These are phyloP conservation scores for Formica exsecta DNA, from an alignment of 1,140 invertebrate species.

Conservation along the genomic window DNA sequence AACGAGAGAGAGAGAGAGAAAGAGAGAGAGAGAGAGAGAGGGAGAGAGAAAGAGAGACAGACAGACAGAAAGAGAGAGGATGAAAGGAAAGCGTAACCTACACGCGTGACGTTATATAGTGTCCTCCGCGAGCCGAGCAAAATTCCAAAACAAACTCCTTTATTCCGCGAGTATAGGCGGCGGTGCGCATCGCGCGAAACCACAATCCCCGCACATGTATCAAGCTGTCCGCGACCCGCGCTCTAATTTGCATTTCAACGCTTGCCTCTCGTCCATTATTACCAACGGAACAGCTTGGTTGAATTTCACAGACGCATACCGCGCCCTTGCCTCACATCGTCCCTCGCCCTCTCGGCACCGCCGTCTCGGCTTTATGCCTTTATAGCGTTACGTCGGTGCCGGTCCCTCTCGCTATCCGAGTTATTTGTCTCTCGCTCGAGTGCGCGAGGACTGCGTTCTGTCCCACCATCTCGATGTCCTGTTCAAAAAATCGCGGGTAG, in stretches of 20 bases:
- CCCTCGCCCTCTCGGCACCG: slow-evolving; percentile 13
- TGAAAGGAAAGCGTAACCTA: slow-evolving; percentile 55
- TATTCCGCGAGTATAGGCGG: slow-evolving; percentile 83
- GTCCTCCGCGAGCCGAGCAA: slow-evolving; percentile 66
- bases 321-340: slow-evolving; percentile 41
- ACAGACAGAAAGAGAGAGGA: neutral
- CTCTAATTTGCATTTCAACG: slow-evolving; percentile 86
- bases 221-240: slow-evolving; percentile 85
- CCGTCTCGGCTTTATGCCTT: slow-evolving; percentile 61
- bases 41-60: neutral
- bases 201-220: slow-evolving; percentile 86
- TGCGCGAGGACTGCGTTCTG: slow-evolving; percentile 10
- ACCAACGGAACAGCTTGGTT: slow-evolving; percentile 81
- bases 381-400: slow-evolving; percentile 1
- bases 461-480: neutral
- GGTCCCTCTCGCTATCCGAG: slow-evolving; percentile 69
- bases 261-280: slow-evolving; percentile 85
- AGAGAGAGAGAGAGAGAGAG: neutral
- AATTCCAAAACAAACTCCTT: slow-evolving; percentile 84
- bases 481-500: slow-evolving; percentile 43
- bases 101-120: slow-evolving; percentile 73
- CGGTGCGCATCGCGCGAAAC: slow-evolving; percentile 82
- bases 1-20: neutral
- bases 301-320: slow-evolving; percentile 82
- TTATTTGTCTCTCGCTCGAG: slow-evolving; percentile 32